Base-by-base conservation (phyloP, 2,888 invertebrate genomes). In the Drosophila sordidapex region DNA sequence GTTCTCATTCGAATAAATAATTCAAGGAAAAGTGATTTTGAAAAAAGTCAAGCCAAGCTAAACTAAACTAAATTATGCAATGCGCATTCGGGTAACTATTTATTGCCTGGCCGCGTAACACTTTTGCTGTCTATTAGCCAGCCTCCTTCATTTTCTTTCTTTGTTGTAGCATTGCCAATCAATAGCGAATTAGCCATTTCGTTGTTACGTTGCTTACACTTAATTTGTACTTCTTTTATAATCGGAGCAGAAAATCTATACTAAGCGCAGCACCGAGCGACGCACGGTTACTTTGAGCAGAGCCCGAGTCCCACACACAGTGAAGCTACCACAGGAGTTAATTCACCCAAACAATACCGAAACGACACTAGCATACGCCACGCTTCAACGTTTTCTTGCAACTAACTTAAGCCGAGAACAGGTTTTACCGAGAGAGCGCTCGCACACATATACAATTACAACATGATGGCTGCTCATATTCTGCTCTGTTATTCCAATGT, bases 391-490 rank as follows among this genome's bases (percentile, higher is more conserved):
- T 74, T 82, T 61, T 64, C 69, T 61, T 77, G 66, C 74, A 72
- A 77, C 81, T 80, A 21, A 57, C 40, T 57, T 43, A 70, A 80
- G 53, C 57, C 74, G 56, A 66, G 76, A 80, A 80, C 83, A 80
- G 80, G 80, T 80, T 80, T 77, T 70, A 15, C 52, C 70, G 59
- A 75, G 76, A 75, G 76, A 40, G 60, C 74, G 52, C 49, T 75
- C 48, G 63, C 74, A 48, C 40, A 48, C 48, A 35, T 29, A 56
- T 36, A 27, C 43, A 70, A 10, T 31, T 31, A 21, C 7, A 81
- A 97, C 97, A 90, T 0, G 4, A 92, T 97, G 15, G 46, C 52
- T 46, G 43, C 56, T 29, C 3, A n/a, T 15, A 38, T 29, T n/a
- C 54, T 70, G 60, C 49, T 57, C 60, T 70, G 60, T 60, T 70